Evolutionary conservation across 1,140 invertebrate genomes (phyloP).

Genomic region (Phortica variegata): DNA sequence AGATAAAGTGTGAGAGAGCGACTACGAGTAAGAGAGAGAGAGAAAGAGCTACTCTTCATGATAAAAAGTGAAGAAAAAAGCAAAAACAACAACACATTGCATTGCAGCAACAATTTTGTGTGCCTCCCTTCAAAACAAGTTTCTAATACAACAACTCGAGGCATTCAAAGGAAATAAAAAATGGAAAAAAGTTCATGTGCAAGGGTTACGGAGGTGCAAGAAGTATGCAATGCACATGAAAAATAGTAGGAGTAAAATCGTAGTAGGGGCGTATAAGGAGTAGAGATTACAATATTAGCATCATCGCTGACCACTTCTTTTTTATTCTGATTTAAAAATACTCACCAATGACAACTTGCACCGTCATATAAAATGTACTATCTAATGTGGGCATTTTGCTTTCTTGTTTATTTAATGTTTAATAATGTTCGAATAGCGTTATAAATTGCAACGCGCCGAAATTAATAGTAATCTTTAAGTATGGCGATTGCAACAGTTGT

Average conservation of each 20-base stretch:
- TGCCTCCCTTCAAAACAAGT: conserved; percentile 31
- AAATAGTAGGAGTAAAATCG: background rate
- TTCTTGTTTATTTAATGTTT: conserved; percentile 37
- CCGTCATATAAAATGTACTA: conserved; percentile 36
- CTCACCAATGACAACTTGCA: conserved; percentile 41
- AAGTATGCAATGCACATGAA: conserved; percentile 1
- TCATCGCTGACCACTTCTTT: background rate
- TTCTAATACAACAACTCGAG: conserved; percentile 39
- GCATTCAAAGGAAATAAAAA: conserved; percentile 33
- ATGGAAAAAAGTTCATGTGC: background rate
- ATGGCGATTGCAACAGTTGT: conserved; percentile 28
- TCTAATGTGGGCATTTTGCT: conserved; percentile 36
- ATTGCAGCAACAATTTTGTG: background rate
- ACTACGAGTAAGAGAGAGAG: conserved; percentile 8
- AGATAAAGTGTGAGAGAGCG: conserved; percentile 4
- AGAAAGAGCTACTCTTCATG: background rate
- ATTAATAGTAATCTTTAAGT: conserved; percentile 28
- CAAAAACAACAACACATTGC: conserved; percentile 8
- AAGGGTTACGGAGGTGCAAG: background rate
- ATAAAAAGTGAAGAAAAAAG: conserved; percentile 12
- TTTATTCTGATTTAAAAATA: conserved; percentile 10
- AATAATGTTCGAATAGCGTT: too few relatives aligned
- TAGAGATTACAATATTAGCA: background rate
- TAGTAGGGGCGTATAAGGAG: conserved; percentile 10
- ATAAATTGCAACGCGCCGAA: too few relatives aligned